Conservation (phyloP, 2,113 vertebrate genomes). For the Himantopus leucocephalus region DNA sequence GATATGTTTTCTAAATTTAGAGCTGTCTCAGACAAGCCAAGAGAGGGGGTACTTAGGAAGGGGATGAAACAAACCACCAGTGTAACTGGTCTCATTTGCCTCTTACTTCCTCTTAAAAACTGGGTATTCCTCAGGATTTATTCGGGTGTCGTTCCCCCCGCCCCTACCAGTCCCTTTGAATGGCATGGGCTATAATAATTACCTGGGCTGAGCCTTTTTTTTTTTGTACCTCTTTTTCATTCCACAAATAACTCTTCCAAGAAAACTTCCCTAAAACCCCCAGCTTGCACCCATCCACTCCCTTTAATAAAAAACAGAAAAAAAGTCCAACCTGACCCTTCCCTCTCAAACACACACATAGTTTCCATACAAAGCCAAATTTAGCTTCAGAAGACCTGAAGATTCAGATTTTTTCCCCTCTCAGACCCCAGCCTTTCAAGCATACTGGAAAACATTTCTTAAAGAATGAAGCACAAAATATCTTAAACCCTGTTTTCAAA, state of each 20-base stretch:
- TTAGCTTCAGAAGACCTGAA: neutral
- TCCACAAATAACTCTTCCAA: neutral
- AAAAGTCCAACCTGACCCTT: neutral
- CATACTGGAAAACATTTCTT: neutral
- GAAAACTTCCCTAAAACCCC: neutral
- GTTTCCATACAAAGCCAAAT: neutral
- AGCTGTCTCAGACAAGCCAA: neutral
- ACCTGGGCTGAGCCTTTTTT: neutral
- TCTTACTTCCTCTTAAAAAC: neutral
- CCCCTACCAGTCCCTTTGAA: rapidly evolving
- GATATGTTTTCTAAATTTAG: neutral
- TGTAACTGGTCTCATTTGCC: neutral
- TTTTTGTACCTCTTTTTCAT: neutral
- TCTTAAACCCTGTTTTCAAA: neutral
- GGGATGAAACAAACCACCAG: neutral
- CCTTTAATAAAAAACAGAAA: neutral
- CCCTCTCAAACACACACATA: rapidly evolving
- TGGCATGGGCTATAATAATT: neutral
- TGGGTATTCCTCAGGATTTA: neutral
- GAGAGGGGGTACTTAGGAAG: neutral
- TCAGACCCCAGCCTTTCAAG: neutral
- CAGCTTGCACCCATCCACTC: neutral
- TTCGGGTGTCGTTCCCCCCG: neutral
- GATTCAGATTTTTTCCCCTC: neutral
- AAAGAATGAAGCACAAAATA: neutral